Evolutionary conservation across 2,113 vertebrate species (phyloP).

Genomic region (Sprattus sprattus): DNA sequence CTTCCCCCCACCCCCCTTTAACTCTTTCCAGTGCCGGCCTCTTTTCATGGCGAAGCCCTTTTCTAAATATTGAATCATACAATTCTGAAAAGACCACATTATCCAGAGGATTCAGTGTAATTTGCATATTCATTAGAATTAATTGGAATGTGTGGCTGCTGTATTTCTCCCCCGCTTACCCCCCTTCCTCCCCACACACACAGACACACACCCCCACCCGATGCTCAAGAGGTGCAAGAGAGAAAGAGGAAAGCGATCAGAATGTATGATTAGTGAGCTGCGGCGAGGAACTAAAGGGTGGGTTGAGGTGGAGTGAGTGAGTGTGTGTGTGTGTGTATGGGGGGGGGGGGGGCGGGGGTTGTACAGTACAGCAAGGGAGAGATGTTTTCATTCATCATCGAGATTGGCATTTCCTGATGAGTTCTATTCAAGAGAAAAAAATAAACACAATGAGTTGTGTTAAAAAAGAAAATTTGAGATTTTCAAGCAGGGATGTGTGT

Average conservation of each 20-base stretch:
- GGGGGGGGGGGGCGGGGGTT: not conserved
- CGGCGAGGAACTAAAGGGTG: not conserved
- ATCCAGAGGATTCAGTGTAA: conserved; percentile 52
- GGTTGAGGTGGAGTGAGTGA: not conserved
- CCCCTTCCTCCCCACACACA: not conserved
- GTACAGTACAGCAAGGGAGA: conserved; percentile 28
- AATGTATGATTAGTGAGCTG: conserved; percentile 38
- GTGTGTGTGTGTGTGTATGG: not conserved
- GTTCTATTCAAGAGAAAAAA: conserved; percentile 39
- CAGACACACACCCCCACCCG: conserved; percentile 35
- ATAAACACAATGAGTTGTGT: conserved; percentile 40
- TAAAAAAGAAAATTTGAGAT: conserved; percentile 2
- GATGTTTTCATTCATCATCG: conserved; percentile 44
- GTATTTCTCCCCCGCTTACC: conserved; percentile 21
- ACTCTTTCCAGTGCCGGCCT: conserved; percentile 26
- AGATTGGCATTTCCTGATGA: conserved; percentile 43
- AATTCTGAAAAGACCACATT: conserved; percentile 56
- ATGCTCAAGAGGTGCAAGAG: conserved; percentile 41
- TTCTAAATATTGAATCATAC: conserved; percentile 52
- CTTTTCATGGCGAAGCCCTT: conserved; percentile 40
- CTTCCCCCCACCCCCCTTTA: not conserved
- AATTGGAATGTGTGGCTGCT: conserved; percentile 50
- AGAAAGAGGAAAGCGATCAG: conserved; percentile 49
- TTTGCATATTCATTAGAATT: conserved; percentile 58
- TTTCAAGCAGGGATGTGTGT: not conserved